Evolutionary conservation across 2,888 invertebrate species (phyloP).

Genomic region (Leptopterna dolabrata): DNA sequence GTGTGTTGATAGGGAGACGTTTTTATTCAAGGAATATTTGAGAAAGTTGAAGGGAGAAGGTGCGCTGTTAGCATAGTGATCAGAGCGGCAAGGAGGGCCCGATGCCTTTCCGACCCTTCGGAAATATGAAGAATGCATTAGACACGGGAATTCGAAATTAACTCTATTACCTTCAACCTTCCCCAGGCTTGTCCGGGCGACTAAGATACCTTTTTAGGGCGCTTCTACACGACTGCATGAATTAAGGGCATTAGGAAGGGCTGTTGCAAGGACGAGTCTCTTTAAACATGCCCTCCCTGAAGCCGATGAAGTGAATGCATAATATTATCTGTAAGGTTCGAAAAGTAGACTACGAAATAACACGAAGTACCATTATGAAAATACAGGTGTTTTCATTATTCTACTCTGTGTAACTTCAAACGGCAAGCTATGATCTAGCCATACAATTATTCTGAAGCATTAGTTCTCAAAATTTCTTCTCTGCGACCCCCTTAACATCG

Average conservation of each 20-base stretch:
- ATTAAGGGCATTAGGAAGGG: conserved; percentile 18
- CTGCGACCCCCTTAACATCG: no score
- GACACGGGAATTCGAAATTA: conserved; percentile 47
- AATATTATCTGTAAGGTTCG: not conserved
- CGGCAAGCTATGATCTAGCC: no score
- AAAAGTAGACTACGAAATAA: not conserved
- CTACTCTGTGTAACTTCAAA: no score
- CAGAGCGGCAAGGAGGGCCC: not conserved
- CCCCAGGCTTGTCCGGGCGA: not conserved
- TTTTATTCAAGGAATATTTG: conserved; percentile 5
- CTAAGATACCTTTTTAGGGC: not conserved
- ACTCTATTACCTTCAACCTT: conserved; percentile 16
- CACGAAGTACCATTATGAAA: no score
- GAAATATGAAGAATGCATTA: conserved; percentile 48
- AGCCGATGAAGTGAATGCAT: conserved; percentile 27
- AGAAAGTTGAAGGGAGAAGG: not conserved
- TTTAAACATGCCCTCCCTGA: not conserved
- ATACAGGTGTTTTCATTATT: no score
- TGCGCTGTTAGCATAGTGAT: conserved; percentile 36
- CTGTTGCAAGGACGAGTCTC: not conserved
- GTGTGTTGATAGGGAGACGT: conserved; percentile 20
- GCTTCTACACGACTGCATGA: conserved; percentile 18
- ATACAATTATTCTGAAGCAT: no score
- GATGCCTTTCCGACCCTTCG: not conserved
- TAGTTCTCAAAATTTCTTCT: no score